Evolutionary conservation across 2,797 vertebrate species (phyloP).

Genomic region (Odontamblyopus rebecca): DNA sequence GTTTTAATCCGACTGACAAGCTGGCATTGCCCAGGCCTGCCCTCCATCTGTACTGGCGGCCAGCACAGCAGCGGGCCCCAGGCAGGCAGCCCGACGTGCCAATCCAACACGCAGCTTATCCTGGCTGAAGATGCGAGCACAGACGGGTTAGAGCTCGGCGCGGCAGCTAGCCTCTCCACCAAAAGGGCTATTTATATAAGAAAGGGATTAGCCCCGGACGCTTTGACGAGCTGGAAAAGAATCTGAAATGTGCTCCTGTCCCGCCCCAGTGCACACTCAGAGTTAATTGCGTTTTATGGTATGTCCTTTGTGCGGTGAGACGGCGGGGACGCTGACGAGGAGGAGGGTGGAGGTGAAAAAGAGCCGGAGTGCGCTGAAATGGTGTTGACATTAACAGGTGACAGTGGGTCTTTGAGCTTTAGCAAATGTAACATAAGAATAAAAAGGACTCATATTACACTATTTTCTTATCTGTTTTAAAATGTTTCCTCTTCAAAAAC

Average conservation of each 20-base stretch:
- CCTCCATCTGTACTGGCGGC: slow-evolving; percentile 99
- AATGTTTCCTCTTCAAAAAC: no score
- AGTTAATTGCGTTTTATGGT: slow-evolving; percentile 36
- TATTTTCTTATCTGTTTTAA: no score
- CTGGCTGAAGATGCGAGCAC: slow-evolving; percentile 85
- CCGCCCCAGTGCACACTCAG: slow-evolving; percentile 34
- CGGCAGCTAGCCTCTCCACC: slow-evolving; percentile 80
- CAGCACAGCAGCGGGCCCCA: slow-evolving; percentile 90
- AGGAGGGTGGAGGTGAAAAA: neutral
- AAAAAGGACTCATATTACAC: no score
- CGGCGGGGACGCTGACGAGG: neutral
- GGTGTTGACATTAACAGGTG: neutral
- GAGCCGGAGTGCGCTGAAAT: neutral
- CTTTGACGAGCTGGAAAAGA: slow-evolving; percentile 81
- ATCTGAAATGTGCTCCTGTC: slow-evolving; percentile 58
- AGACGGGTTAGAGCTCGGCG: slow-evolving; percentile 84
- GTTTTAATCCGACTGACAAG: slow-evolving; percentile 99
- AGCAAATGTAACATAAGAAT: no score
- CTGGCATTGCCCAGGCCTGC: slow-evolving; percentile 97
- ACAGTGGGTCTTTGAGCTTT: neutral
- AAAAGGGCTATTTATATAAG: slow-evolving; percentile 88
- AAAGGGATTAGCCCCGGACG: slow-evolving; percentile 82
- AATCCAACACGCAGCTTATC: slow-evolving; percentile 86
- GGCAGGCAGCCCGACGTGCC: slow-evolving; percentile 90
- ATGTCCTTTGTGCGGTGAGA: slow-evolving; percentile 1